Conservation (phyloP, 2,113 vertebrate genomes). For the Gracilinanus agilis region DNA sequence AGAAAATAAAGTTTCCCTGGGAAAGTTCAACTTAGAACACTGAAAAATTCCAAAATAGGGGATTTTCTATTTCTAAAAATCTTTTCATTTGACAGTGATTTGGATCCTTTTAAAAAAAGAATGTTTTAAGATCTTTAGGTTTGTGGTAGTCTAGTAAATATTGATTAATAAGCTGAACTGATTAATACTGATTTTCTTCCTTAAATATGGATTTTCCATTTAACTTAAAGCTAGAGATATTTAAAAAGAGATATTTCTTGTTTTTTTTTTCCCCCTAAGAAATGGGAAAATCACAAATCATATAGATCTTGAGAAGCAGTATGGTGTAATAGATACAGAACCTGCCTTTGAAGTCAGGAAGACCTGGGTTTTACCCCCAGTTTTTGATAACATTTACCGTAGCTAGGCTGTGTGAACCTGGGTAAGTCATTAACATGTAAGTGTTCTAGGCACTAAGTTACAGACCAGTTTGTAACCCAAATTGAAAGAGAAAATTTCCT, state of each 20-base stretch:
- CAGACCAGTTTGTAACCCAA: neutral
- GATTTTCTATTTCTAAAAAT: conserved; percentile 18
- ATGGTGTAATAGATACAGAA: neutral
- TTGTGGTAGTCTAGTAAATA: conserved; percentile 55
- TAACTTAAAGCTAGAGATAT: conserved; percentile 43
- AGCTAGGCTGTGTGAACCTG: neutral
- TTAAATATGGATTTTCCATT: conserved; percentile 49
- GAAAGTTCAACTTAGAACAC: conserved; percentile 8
- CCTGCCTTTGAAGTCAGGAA: too few relatives aligned
- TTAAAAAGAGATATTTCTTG: conserved; percentile 29
- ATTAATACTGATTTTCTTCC: conserved; percentile 53
- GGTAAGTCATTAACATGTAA: neutral
- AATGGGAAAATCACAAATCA: neutral
- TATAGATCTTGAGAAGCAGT: neutral
- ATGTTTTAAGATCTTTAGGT: conserved; percentile 47
- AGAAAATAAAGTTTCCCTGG: neutral
- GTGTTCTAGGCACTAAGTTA: neutral
- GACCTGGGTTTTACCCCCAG: too few relatives aligned
- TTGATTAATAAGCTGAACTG: conserved; percentile 19
- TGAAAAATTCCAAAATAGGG: conserved; percentile 43
- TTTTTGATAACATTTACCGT: neutral
- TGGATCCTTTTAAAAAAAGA: conserved; percentile 39
- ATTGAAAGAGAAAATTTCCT: neutral
- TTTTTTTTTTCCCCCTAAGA: conserved; percentile 25
- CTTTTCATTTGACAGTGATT: conserved; percentile 52